These are phyloP conservation scores for Camponotus fellah DNA, from an alignment of 2,888 invertebrate species.

Conservation along the genomic window DNA sequence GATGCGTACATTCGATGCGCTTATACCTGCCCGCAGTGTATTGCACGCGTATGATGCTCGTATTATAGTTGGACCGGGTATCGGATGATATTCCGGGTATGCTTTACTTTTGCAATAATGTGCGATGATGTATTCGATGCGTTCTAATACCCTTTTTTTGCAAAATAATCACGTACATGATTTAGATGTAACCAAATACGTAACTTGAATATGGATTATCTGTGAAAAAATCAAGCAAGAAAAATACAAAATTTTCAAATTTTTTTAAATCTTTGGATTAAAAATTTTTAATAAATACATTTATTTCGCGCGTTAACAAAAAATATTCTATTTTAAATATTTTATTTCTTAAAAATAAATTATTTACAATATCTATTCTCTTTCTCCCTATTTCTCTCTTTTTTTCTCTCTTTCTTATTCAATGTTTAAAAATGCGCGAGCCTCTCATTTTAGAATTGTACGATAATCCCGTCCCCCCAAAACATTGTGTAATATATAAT, in stretches of 20 bases:
- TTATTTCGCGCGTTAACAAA: background rate
- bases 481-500: constrained; percentile 37
- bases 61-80: constrained; percentile 66
- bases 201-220: background rate
- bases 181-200: background rate
- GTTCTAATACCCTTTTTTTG: background rate
- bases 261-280: background rate
- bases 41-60: constrained; percentile 58
- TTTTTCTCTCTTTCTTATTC: background rate
- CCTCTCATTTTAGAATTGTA: constrained; percentile 16
- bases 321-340: background rate
- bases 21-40: constrained; percentile 61
- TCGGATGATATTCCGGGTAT: constrained; percentile 66
- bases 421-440: background rate
- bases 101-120: constrained; percentile 25
- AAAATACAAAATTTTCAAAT: background rate
- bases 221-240: background rate
- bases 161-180: background rate
- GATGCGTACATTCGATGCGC: constrained; percentile 64
- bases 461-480: constrained; percentile 9
- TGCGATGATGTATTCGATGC: background rate
- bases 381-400: background rate
- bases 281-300: background rate
- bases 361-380: background rate
- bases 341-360: background rate